Percentiles rank a stretch among this genome's conserved stretches.
phyloP scores from a whole-genome alignment of 1,140 invertebrate species.

The Drosophila pandora region DNA sequence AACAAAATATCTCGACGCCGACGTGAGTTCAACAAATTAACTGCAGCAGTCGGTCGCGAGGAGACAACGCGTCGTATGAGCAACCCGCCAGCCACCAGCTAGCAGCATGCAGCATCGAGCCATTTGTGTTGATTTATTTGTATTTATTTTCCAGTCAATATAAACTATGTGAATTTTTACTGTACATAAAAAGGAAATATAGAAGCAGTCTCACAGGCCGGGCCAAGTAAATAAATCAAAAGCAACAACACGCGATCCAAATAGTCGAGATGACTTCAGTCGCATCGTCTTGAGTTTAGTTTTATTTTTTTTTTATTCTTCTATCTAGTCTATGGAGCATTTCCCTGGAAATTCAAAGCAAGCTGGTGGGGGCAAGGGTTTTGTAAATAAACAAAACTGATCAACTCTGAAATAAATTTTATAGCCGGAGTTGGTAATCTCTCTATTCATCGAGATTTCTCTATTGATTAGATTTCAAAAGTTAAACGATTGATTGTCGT shows the following conservation, averaged over 20 bases:
- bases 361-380: conserved; percentile 31
- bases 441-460: conserved; percentile 36
- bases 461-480: conserved; percentile 30
- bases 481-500: conserved; percentile 22
- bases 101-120: background rate
- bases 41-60: conserved; percentile 24
- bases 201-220: conserved; percentile 19
- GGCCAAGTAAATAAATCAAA: conserved; percentile 78
- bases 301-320: conserved; percentile 13
- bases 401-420: conserved; percentile 37
- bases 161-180: conserved; percentile 80
- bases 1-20: conserved; percentile 51
- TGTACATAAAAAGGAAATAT: conserved; percentile 63
- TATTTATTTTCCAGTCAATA: conserved; percentile 83
- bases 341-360: conserved; percentile 59
- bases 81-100: conserved; percentile 19
- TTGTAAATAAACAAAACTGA: conserved; percentile 61
- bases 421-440: conserved; percentile 31
- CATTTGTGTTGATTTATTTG: conserved; percentile 74
- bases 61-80: conserved; percentile 70
- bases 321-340: background rate
- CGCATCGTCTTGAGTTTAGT: conserved; percentile 27
- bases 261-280: conserved; percentile 35
- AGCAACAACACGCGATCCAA: conserved; percentile 49
- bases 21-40: conserved; percentile 72